These are phyloP conservation scores for Sympetrum striolatum DNA, from an alignment of 2,888 invertebrate species.

Conservation along the genomic window DNA sequence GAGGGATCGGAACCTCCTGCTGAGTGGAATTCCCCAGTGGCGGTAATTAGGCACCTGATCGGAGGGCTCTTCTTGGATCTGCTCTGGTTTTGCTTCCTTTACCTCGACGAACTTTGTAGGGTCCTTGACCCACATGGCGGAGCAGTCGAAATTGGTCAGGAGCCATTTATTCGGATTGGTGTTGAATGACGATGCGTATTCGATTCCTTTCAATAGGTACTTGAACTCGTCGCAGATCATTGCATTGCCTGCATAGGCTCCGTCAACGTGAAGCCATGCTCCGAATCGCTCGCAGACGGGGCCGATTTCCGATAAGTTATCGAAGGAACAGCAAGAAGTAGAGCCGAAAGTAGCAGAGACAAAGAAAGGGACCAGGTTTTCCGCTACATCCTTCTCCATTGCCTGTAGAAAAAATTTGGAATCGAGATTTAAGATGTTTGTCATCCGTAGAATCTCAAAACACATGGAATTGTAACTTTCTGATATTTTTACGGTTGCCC, in stretches of 20 bases:
- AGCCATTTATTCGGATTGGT: conserved; percentile 90
- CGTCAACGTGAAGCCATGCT: conserved; percentile 89
- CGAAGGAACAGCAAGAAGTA: conserved; percentile 83
- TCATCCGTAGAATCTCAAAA: too few species aligned
- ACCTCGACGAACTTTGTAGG: conserved; percentile 79
- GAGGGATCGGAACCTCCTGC: conserved; percentile 81
- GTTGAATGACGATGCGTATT: conserved; percentile 85
- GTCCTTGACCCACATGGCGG: conserved; percentile 83
- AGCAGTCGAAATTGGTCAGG: conserved; percentile 84
- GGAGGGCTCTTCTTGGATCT: conserved; percentile 81
- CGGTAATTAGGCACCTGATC: conserved; percentile 74
- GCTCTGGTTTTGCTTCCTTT: conserved; percentile 84
- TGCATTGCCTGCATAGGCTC: conserved; percentile 85
- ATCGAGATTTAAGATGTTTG: too few species aligned
- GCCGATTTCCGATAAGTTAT: conserved; percentile 79
- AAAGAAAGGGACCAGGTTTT: conserved; percentile 82
- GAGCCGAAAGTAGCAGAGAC: conserved; percentile 84
- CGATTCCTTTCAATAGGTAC: conserved; percentile 68
- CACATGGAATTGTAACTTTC: too few species aligned
- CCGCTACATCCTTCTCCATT: conserved; percentile 74
- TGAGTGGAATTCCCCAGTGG: conserved; percentile 89
- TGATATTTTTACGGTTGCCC: too few species aligned
- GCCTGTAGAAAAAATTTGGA: conserved; percentile 55
- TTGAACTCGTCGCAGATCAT: conserved; percentile 86
- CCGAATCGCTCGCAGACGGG: conserved; percentile 70